Percentiles rank a stretch among this genome's conserved stretches.
These are phyloP conservation scores for Catalaphyllia jardinei DNA, from an alignment of 64 coral and sea anemone species.

Conservation along the genomic window DNA sequence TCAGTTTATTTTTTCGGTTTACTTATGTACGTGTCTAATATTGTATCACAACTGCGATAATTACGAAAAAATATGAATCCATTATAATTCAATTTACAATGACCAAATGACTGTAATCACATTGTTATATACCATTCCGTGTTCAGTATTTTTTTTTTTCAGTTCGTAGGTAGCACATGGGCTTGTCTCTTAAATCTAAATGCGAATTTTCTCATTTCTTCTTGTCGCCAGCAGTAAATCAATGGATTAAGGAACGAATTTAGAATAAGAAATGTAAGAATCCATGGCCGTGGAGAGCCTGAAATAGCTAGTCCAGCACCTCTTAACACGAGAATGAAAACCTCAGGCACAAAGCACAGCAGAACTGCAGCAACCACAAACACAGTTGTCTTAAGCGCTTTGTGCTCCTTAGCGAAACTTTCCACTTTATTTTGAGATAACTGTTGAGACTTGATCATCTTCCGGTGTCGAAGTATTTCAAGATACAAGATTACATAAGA, in stretches of 20 bases:
- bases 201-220: not conserved
- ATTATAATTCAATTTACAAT: too few relatives aligned
- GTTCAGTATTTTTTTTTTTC: too few relatives aligned
- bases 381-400: not conserved
- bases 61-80: too few relatives aligned
- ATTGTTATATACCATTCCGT: too few relatives aligned
- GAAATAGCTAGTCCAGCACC: not conserved
- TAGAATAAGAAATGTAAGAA: not conserved
- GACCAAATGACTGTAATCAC: too few relatives aligned
- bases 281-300: not conserved
- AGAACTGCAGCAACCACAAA: not conserved
- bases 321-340: not conserved
- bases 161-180: too few relatives aligned
- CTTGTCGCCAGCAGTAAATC: not conserved
- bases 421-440: not conserved
- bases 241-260: not conserved
- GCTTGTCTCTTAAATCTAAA: too few relatives aligned
- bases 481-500: not conserved
- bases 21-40: too few relatives aligned
- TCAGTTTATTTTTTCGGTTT: too few relatives aligned
- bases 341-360: not conserved
- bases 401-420: not conserved
- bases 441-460: too few relatives aligned
- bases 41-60: too few relatives aligned
- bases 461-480: not conserved